Conservation (phyloP, 2,113 vertebrate species). For the Rhynchomys soricoides region DNA sequence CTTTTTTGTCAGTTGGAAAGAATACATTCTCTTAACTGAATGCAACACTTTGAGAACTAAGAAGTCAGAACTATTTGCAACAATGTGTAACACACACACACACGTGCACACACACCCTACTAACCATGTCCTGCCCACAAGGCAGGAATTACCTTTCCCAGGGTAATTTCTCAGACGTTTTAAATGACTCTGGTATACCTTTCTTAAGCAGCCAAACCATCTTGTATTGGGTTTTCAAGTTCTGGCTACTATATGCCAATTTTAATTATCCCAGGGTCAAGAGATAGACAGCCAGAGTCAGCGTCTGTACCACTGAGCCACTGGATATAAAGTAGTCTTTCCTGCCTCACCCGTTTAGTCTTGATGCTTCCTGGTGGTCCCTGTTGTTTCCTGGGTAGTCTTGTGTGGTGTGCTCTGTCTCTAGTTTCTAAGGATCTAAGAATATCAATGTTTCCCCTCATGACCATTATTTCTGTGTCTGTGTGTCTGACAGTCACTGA, state of each 20-base stretch:
- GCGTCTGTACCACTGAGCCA: neutral
- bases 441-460: constrained; percentile 1
- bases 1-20: neutral
- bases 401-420: neutral
- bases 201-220: neutral
- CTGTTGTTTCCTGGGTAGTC: neutral
- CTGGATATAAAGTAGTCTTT: neutral
- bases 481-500: neutral
- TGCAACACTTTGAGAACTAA: neutral
- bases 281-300: neutral
- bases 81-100: neutral
- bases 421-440: neutral
- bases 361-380: neutral
- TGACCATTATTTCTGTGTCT: neutral
- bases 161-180: neutral
- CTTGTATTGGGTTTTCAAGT: neutral
- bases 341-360: neutral
- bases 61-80: neutral
- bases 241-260: neutral
- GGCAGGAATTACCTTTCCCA: neutral
- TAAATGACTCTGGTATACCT: neutral
- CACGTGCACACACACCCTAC: neutral
- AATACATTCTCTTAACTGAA: neutral
- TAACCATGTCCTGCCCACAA: neutral
- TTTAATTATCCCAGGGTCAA: neutral